Base-by-base conservation (phyloP, 1,140 invertebrate species). In the Eupristina koningsbergeri region DNA sequence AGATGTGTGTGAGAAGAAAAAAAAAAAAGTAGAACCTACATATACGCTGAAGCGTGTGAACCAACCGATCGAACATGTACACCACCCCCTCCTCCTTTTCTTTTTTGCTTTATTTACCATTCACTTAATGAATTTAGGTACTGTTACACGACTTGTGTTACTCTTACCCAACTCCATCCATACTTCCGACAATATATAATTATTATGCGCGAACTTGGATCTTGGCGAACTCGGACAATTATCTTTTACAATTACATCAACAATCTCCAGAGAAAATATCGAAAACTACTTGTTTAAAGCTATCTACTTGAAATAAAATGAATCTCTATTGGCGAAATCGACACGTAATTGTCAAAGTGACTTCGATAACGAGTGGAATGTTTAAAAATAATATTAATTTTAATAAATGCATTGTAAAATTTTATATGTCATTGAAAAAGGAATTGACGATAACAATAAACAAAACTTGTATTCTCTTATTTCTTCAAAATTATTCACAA, bases 31-130 rank as follows among this genome's bases (percentile, higher is more conserved):
- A 15, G 67, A 71, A 41, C 13, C 36, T 71, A 22, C 36, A 71
- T 26, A 26, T 41, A 19, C 26, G 3, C 34, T 53, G 80, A 50
- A 75, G 73, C 41, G 47, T 64, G 73, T 84, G 63, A 81, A 80
- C 58, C 13, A 15, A 45, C 5, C n/a, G 39, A 79, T 77, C 17
- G 75, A 7, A 83, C 71, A 76, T 47, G 41, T 34, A 41, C 15
- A 13, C n/a, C n/a, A n/a, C n/a, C n/a, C n/a, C n/a, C n/a, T n/a
- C n/a, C n/a, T 58, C 29, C 26, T 69, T 13, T 29, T 1, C 0
- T 67, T 80, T 47, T 80, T 45, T 22, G 19, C 19, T 19, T 63
- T 39, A 19, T 58, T 58, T 26, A 58, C 31, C 22, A n/a, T 34
- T 50, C 15, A 39, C n/a, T 76, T 36, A 8, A 58, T 53, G 34